Evolutionary conservation across 2,888 invertebrate species (phyloP).

Genomic region (Balanococcus diminutus): DNA sequence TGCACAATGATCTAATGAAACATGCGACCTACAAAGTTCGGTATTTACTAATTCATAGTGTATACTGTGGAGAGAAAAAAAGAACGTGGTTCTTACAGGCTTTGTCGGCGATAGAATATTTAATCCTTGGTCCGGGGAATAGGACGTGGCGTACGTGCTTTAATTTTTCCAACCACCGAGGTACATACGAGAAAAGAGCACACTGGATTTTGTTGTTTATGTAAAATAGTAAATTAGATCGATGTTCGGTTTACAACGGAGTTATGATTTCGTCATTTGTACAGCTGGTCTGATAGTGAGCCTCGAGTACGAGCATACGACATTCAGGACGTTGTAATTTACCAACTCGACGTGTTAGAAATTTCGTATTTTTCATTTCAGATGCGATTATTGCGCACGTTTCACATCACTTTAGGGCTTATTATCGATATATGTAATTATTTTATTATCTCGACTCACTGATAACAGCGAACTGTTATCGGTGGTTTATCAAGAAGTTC

Average conservation of each 20-base stretch:
- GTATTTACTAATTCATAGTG: background rate
- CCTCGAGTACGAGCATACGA: too few relatives aligned
- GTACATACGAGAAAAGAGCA: background rate
- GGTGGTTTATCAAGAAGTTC: background rate
- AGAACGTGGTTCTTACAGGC: background rate
- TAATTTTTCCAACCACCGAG: background rate
- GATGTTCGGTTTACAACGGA: background rate
- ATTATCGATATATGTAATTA: background rate
- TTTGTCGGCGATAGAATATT: background rate
- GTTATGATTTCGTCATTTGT: background rate
- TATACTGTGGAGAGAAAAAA: background rate
- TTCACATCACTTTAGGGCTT: background rate
- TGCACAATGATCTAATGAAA: background rate
- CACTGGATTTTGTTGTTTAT: background rate
- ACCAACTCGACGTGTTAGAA: background rate
- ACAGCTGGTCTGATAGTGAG: background rate
- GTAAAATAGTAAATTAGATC: background rate
- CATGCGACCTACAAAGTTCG: background rate
- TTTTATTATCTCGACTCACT: background rate
- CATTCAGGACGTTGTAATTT: background rate
- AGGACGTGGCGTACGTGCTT: background rate
- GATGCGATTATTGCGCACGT: background rate
- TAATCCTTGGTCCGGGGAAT: background rate
- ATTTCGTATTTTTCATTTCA: too few relatives aligned
- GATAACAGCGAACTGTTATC: background rate